phyloP scores from a whole-genome alignment of 2,113 vertebrate genomes.

The Thinocorus orbignyianus region DNA sequence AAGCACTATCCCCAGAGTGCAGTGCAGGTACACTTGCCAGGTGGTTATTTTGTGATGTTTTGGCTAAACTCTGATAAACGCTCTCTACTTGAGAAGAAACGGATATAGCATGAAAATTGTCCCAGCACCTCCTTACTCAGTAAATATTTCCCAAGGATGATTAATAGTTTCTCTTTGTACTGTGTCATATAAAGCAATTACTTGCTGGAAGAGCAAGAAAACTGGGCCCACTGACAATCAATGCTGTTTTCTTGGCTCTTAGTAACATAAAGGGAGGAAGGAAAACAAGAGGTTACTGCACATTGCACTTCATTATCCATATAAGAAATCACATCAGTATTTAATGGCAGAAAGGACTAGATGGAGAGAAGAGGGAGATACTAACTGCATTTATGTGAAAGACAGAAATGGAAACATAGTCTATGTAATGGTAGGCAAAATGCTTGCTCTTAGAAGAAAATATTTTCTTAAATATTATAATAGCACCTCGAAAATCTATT shows the following conservation, averaged over 20 bases:
- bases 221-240: not conserved
- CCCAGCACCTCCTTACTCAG: not conserved
- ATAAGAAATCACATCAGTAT: not conserved
- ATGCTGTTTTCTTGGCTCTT: not conserved
- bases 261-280: not conserved
- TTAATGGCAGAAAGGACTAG: not conserved
- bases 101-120: not conserved
- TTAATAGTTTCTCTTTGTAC: not conserved
- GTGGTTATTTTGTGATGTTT: not conserved
- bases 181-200: not conserved
- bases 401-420: not conserved
- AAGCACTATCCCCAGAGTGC: not conserved
- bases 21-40: not conserved
- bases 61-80: not conserved
- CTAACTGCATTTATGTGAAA: not conserved
- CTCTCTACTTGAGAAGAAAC: not conserved
- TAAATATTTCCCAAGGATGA: not conserved
- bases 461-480: constrained; percentile 18
- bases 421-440: not conserved
- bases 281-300: not conserved
- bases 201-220: not conserved
- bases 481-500: constrained; percentile 20
- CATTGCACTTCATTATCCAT: not conserved
- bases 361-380: not conserved
- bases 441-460: not conserved